Percentiles rank a stretch among this genome's conserved stretches.
phyloP scores from a whole-genome alignment of 2,113 vertebrate genomes.

The Dinomys branickii region DNA sequence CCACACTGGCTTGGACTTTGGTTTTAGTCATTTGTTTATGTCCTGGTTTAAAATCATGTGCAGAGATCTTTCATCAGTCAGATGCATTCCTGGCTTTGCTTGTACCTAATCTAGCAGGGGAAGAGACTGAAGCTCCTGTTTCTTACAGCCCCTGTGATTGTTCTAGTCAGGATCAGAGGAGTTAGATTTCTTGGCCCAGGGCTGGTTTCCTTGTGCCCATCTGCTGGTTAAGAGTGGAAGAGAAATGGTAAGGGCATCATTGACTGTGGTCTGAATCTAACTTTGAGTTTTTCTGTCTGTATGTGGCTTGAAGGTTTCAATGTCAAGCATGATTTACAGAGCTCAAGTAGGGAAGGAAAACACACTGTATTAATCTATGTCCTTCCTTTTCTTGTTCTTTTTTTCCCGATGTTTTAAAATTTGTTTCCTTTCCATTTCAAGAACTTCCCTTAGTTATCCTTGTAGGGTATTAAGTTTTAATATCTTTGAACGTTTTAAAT shows the following conservation, averaged over 20 bases:
- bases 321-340: conserved; percentile 22
- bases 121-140: neutral
- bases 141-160: neutral
- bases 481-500: neutral
- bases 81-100: conserved; percentile 19
- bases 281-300: neutral
- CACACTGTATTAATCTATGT: neutral
- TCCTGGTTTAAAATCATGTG: conserved; percentile 1
- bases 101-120: neutral
- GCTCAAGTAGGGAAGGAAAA: neutral
- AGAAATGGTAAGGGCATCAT: neutral
- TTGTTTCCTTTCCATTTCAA: conserved; percentile 29
- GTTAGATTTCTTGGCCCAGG: neutral
- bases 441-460: neutral
- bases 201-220: neutral
- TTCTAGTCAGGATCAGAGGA: neutral
- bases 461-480: conserved; percentile 23
- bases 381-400: neutral
- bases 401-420: neutral
- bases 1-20: neutral
- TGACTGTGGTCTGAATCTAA: neutral
- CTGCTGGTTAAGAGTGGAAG: neutral
- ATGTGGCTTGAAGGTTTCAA: neutral
- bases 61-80: neutral
- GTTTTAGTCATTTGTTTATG: conserved; percentile 1